Percentiles rank a stretch among this genome's conserved stretches.
Evolutionary conservation across 2,113 vertebrate genomes (phyloP).

Genomic region (Perca fluviatilis): DNA sequence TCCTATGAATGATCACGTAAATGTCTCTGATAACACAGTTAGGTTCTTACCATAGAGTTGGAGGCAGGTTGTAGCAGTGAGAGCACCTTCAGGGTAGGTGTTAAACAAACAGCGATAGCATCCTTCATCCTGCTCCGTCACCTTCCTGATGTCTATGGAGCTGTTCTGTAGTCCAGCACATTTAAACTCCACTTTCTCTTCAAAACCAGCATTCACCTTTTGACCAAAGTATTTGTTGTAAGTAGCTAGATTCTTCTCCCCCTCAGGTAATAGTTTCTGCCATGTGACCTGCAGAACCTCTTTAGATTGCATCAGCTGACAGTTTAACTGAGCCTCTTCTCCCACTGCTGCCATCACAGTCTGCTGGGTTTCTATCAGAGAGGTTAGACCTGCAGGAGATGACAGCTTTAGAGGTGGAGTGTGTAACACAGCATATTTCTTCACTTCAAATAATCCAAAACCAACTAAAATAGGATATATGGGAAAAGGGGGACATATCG

Average conservation of each 20-base stretch:
- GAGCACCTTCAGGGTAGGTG: conserved; percentile 28
- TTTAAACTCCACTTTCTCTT: conserved; percentile 16
- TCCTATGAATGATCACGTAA: no score
- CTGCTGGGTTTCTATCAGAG: not conserved
- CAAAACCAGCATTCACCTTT: not conserved
- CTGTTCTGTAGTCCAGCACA: not conserved
- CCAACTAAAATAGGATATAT: no score
- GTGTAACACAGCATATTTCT: no score
- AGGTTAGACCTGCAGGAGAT: not conserved
- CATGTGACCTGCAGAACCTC: conserved; percentile 58
- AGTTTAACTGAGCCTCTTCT: conserved; percentile 40
- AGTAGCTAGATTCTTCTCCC: not conserved
- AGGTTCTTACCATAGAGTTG: conserved; percentile 55
- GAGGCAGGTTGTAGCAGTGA: conserved; percentile 31
- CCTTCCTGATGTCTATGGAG: conserved; percentile 50
- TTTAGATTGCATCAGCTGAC: conserved; percentile 24
- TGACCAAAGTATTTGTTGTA: not conserved
- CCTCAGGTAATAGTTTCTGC: conserved; percentile 8
- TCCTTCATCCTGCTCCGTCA: conserved; percentile 46
- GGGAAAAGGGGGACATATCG: no score
- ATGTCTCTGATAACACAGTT: not conserved
- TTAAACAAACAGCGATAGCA: conserved; percentile 66
- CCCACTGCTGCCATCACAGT: conserved; percentile 35
- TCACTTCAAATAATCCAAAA: no score
- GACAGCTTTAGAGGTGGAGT: no score